Conservation (phyloP, 64 coral and sea anemone species). For the Dendrophyllia cribrosa region DNA sequence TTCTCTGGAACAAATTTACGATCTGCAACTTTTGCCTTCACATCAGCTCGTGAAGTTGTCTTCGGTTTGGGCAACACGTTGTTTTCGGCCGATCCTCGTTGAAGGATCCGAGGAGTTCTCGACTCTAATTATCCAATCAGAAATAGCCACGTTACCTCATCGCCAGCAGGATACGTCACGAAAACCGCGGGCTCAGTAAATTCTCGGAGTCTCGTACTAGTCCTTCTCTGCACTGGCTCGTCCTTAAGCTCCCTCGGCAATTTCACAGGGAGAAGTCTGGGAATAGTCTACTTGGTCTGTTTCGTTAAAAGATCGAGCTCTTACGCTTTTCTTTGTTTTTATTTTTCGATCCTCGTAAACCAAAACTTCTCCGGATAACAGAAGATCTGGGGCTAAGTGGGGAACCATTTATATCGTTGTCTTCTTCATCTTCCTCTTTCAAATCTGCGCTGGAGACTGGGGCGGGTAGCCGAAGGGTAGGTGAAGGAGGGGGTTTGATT, state of each 20-base stretch:
- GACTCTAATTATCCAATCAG: neutral
- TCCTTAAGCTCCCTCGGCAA: neutral
- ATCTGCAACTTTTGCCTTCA: neutral
- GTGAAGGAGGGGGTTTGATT: slow-evolving; percentile 72
- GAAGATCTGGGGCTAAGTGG: slow-evolving; percentile 60
- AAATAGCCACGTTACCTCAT: neutral
- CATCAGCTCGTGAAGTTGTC: too few relatives aligned
- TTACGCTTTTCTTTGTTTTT: slow-evolving; percentile 84
- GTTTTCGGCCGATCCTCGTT: neutral
- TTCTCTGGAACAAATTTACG: neutral
- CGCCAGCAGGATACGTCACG: neutral
- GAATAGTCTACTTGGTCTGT: neutral
- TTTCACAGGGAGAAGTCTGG: neutral
- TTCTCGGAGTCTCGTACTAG: neutral
- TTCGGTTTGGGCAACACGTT: neutral
- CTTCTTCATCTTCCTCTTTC: slow-evolving; percentile 50
- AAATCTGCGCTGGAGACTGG: slow-evolving; percentile 93
- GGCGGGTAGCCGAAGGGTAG: slow-evolving; percentile 70
- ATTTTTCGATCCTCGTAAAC: slow-evolving; percentile 82
- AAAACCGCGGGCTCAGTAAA: neutral
- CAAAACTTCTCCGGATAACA: slow-evolving; percentile 85
- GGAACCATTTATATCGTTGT: slow-evolving; percentile 11
- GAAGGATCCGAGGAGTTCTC: neutral
- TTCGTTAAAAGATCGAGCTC: slow-evolving; percentile 80
- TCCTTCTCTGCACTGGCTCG: too few relatives aligned